Conservation (phyloP, 2,888 invertebrate species). For the Cantharis nigra region DNA sequence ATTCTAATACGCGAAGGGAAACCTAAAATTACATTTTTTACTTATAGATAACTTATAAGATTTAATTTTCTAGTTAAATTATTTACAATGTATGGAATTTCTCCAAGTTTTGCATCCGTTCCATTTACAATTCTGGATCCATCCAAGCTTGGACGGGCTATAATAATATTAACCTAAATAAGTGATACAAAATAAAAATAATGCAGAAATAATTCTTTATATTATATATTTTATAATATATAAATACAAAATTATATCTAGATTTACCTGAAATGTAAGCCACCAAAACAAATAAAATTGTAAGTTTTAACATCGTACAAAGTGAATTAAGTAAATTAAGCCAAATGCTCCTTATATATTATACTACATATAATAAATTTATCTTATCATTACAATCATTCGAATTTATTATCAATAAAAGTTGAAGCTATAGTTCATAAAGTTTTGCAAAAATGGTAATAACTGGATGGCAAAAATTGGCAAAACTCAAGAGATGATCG, state of each 20-base stretch:
- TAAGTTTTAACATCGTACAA: slow-evolving; percentile 40
- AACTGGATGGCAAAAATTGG: too few species aligned
- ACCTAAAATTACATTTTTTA: slow-evolving; percentile 51
- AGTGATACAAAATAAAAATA: too few species aligned
- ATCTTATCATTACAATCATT: neutral
- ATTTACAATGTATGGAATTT: slow-evolving; percentile 6
- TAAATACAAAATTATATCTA: too few species aligned
- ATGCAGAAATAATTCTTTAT: too few species aligned
- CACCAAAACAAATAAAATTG: neutral
- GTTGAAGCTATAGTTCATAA: too few species aligned
- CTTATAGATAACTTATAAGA: slow-evolving; percentile 15
- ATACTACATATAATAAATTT: neutral
- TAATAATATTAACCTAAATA: neutral
- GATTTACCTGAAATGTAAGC: neutral
- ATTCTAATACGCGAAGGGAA: neutral
- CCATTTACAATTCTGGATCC: neutral
- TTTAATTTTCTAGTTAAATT: neutral
- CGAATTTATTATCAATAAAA: too few species aligned
- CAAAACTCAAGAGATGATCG: too few species aligned
- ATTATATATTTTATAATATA: too few species aligned
- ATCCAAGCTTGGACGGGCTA: neutral
- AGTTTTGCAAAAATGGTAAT: too few species aligned
- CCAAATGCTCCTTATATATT: neutral
- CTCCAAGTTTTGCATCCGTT: neutral
- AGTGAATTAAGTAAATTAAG: slow-evolving; percentile 42